Conservation (phyloP, 2,888 invertebrate species). For the Nipponacmea schrenckii region DNA sequence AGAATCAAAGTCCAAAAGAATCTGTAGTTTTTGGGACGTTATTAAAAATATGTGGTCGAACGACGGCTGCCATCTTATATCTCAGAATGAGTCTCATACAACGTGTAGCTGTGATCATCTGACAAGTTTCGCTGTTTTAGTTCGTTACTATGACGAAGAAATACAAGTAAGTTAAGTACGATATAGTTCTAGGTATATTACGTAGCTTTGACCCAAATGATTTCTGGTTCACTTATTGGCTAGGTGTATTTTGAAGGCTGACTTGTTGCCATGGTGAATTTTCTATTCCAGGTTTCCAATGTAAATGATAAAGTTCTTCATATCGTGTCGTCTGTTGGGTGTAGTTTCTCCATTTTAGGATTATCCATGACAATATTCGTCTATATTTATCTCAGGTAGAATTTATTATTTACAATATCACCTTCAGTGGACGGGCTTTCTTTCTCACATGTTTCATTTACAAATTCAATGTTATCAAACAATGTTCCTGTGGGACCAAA, state of each 20-base stretch:
- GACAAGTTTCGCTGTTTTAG: conserved; percentile 50
- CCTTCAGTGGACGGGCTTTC: too few species aligned
- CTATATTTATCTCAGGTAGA: conserved; percentile 45
- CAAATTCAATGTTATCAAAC: too few species aligned
- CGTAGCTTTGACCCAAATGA: too few species aligned
- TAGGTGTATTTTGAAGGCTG: background rate
- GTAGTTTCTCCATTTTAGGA: conserved; percentile 46
- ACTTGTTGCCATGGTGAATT: background rate
- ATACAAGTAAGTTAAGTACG: too few species aligned
- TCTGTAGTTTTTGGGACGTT: conserved; percentile 32
- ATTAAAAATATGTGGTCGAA: conserved; percentile 38
- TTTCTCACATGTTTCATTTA: too few species aligned
- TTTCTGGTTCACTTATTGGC: too few species aligned
- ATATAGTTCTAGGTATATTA: too few species aligned
- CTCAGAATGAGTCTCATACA: conserved; percentile 38
- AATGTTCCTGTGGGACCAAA: too few species aligned
- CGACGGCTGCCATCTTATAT: conserved; percentile 35
- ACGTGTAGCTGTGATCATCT: conserved; percentile 45
- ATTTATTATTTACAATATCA: too few species aligned
- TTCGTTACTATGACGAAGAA: conserved; percentile 37
- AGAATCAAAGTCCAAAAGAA: conserved; percentile 24
- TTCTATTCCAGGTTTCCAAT: conserved; percentile 33
- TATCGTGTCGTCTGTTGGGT: conserved; percentile 45
- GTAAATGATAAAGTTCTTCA: conserved; percentile 35
- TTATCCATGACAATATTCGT: conserved; percentile 41